Conservation (phyloP, 1,140 invertebrate genomes). For the Musca vetustissima region DNA sequence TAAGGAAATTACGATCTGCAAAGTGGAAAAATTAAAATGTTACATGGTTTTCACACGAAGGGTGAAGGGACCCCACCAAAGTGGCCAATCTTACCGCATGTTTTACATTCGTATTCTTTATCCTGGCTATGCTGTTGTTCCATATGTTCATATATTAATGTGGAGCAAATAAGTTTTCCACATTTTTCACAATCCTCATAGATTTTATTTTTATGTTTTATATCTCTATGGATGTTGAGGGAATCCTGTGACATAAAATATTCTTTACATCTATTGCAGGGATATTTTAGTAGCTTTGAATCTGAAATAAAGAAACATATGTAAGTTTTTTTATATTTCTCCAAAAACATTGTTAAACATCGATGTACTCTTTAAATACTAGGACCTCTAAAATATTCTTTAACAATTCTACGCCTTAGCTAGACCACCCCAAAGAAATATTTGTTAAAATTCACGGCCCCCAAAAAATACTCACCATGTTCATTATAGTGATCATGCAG, state of each 20-base stretch:
- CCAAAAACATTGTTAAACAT: too few relatives aligned
- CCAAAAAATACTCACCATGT: neutral
- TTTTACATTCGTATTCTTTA: constrained; percentile 4
- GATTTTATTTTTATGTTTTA: constrained; percentile 15
- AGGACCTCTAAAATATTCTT: too few relatives aligned
- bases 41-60: too few relatives aligned
- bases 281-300: neutral
- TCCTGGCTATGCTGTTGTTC: neutral
- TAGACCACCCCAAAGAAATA: too few relatives aligned
- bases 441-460: neutral
- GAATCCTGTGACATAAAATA: constrained; percentile 11
- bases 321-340: too few relatives aligned
- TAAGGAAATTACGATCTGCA: neutral
- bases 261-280: neutral
- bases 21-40: neutral
- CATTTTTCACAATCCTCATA: constrained; percentile 16
- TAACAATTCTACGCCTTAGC: too few relatives aligned
- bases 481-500: constrained; percentile 14
- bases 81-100: constrained; percentile 14
- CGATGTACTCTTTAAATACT: too few relatives aligned
- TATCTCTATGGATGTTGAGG: neutral
- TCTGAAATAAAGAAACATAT: too few relatives aligned
- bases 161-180: constrained; percentile 6
- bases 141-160: neutral
- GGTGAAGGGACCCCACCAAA: too few relatives aligned